Conservation (phyloP, 2,797 vertebrate species). For the Chelonia mydas region DNA sequence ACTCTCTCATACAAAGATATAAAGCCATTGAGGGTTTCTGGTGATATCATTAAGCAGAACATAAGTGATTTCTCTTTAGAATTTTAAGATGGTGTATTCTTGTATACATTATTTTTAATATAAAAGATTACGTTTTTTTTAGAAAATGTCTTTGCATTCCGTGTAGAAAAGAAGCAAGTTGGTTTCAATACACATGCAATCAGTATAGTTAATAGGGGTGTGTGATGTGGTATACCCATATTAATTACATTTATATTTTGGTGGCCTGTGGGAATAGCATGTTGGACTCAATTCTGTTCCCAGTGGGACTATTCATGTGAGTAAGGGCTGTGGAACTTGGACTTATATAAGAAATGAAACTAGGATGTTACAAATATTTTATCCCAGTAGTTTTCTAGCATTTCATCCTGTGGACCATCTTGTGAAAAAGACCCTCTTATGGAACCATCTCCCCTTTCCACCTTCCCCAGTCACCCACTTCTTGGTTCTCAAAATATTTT, state of each 20-base stretch:
- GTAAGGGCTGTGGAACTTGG: not conserved
- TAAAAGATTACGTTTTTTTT: not conserved
- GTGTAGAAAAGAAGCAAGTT: not conserved
- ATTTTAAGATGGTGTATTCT: not conserved
- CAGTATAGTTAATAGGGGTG: not conserved
- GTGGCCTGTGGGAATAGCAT: not conserved
- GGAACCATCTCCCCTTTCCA: not conserved
- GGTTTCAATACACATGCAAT: not conserved
- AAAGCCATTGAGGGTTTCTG: not conserved
- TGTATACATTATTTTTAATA: not conserved
- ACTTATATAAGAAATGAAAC: not conserved
- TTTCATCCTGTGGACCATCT: not conserved
- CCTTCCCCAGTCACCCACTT: not conserved
- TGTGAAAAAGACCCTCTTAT: not conserved
- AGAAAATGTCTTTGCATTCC: not conserved
- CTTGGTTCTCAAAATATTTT: too few relatives aligned
- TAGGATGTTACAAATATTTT: not conserved
- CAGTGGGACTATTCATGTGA: not conserved
- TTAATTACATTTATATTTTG: not conserved
- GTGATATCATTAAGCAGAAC: not conserved
- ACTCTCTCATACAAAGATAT: too few relatives aligned
- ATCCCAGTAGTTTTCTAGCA: not conserved
- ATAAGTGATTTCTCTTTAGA: not conserved
- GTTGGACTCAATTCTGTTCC: not conserved
- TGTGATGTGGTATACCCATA: not conserved